Evolutionary conservation across 2,113 vertebrate species (phyloP).

Genomic region (Xiphophorus maculatus): DNA sequence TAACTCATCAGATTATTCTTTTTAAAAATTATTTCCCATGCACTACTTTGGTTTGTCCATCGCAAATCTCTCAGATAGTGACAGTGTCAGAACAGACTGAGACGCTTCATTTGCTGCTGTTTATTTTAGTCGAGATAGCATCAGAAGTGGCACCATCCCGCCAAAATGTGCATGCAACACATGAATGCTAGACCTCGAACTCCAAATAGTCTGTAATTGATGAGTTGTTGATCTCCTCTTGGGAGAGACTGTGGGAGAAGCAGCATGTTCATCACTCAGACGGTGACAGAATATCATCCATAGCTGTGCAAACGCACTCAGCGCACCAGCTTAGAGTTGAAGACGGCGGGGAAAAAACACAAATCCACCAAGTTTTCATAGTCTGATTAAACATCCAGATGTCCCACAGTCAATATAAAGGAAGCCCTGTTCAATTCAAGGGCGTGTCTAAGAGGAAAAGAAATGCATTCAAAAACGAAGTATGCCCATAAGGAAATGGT

Average conservation of each 20-base stretch:
- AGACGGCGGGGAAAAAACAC: conserved; percentile 5
- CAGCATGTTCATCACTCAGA: conserved; percentile 10
- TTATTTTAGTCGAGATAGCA: conserved; percentile 35
- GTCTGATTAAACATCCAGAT: conserved; percentile 19
- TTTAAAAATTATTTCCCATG: no score
- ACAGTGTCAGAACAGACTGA: neutral
- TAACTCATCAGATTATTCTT: no score
- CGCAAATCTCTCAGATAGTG: no score
- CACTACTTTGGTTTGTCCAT: neutral
- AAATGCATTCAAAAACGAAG: neutral
- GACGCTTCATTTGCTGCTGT: conserved; percentile 23
- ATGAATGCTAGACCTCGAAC: conserved; percentile 8
- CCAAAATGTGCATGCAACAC: conserved; percentile 6
- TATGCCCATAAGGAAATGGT: neutral
- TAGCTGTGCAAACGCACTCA: conserved; percentile 14
- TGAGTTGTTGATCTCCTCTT: neutral
- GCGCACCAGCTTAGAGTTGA: conserved; percentile 5
- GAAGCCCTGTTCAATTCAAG: conserved; percentile 1
- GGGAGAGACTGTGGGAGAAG: conserved; percentile 8
- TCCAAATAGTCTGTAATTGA: conserved; percentile 18
- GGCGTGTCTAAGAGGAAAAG: neutral
- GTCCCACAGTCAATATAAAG: conserved; percentile 3
- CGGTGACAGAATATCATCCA: conserved; percentile 22
- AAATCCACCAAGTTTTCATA: conserved; percentile 13
- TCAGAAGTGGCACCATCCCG: conserved; percentile 9